Evolutionary conservation across 2,113 vertebrate species (phyloP).

Genomic region (Calyptommatus sinebrachiatus): DNA sequence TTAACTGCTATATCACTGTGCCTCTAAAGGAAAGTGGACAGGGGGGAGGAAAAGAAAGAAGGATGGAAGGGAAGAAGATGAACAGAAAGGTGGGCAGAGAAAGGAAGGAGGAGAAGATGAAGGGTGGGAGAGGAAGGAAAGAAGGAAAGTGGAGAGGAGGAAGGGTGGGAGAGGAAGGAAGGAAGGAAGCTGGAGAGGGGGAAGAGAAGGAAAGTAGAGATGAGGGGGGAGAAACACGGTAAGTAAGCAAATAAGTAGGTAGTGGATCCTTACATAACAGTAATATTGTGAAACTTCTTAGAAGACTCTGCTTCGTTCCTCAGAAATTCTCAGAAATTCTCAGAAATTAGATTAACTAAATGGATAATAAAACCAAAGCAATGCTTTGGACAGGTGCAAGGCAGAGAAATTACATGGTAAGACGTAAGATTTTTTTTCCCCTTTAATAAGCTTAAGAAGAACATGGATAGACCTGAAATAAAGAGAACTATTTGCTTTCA

Average conservation of each 20-base stretch:
- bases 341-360: conserved; percentile 41
- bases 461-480: conserved; percentile 43
- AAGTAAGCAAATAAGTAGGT: background rate
- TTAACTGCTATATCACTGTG: too few species aligned
- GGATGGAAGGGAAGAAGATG: too few species aligned
- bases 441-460: conserved; percentile 36
- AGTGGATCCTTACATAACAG: conserved; percentile 4
- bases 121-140: too few species aligned
- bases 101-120: too few species aligned
- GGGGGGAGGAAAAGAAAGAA: too few species aligned
- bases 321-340: conserved; percentile 33
- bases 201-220: too few species aligned
- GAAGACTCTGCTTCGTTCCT: conserved; percentile 44
- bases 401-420: background rate
- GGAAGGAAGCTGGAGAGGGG: too few species aligned
- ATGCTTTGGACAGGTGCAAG: background rate
- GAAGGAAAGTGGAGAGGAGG: too few species aligned
- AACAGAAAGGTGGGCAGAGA: too few species aligned
- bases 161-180: too few species aligned
- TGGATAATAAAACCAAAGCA: conserved; percentile 46
- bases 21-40: too few species aligned
- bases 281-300: conserved; percentile 31
- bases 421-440: conserved; percentile 3
- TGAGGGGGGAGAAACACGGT: too few species aligned
- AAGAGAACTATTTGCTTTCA: conserved; percentile 58